phyloP scores from a whole-genome alignment of 1,140 invertebrate genomes.

The Bombus sylvicola region DNA sequence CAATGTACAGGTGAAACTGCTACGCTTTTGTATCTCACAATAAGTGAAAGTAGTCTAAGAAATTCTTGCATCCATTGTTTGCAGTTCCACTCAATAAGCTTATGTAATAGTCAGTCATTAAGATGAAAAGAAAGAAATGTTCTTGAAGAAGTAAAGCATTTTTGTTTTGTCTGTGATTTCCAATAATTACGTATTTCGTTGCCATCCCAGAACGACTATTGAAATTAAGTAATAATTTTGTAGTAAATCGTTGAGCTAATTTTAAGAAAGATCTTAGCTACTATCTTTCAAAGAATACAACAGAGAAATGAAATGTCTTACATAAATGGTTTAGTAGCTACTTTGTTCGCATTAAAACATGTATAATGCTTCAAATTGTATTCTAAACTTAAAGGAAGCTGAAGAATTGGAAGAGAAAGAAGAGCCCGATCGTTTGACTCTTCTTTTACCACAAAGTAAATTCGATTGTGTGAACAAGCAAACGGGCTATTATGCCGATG shows the following conservation, averaged over 20 bases:
- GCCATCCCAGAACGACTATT: too few relatives aligned
- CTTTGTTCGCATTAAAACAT: background rate
- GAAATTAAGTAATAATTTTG: constrained; percentile 13
- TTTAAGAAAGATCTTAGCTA: background rate
- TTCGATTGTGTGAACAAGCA: constrained; percentile 91
- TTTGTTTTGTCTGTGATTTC: background rate
- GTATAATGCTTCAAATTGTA: background rate
- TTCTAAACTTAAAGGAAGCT: constrained; percentile 73
- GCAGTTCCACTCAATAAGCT: constrained; percentile 8
- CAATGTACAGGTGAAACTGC: background rate
- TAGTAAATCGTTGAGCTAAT: background rate
- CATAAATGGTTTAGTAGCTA: background rate
- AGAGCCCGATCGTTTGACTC: constrained; percentile 91
- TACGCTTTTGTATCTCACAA: background rate
- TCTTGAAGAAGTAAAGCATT: constrained; percentile 1
- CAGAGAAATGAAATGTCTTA: background rate
- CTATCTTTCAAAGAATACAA: background rate
- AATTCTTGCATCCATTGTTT: constrained; percentile 36
- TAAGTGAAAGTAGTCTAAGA: constrained; percentile 41
- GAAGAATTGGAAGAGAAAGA: constrained; percentile 89
- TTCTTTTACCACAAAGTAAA: constrained; percentile 91
- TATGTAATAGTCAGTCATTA: constrained; percentile 9
- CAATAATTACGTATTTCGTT: constrained; percentile 2
- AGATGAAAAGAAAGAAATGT: constrained; percentile 6
- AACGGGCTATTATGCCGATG: constrained; percentile 96